phyloP scores from a whole-genome alignment of 2,113 vertebrate species.

The Hippocampus zosterae region DNA sequence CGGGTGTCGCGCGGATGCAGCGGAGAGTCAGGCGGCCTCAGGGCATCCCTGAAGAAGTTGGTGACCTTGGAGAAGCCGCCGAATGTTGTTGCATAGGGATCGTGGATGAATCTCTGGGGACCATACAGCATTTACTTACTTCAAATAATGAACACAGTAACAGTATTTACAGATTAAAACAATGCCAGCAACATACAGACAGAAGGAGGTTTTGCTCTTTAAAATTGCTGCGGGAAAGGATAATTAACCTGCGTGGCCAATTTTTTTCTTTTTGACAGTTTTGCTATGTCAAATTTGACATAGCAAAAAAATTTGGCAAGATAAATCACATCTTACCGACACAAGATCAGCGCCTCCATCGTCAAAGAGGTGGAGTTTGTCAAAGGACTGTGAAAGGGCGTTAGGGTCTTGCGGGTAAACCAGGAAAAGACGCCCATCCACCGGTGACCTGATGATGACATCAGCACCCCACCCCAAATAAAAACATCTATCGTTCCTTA shows the following conservation, averaged over 20 bases:
- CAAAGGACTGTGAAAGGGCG: constrained; percentile 80
- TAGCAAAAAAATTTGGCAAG: not conserved
- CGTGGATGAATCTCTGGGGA: constrained; percentile 83
- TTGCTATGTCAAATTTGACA: too few relatives aligned
- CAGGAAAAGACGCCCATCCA: constrained; percentile 83
- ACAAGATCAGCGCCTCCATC: constrained; percentile 82
- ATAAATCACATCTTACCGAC: constrained; percentile 64
- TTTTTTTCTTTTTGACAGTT: not conserved
- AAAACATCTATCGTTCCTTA: not conserved
- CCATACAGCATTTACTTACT: not conserved
- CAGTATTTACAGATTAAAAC: too few relatives aligned
- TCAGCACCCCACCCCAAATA: not conserved
- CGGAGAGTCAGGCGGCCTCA: constrained; percentile 76
- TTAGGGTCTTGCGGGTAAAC: constrained; percentile 81
- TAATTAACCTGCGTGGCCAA: not conserved
- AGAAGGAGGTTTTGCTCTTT: too few relatives aligned
- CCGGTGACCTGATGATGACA: constrained; percentile 75
- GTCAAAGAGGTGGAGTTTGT: constrained; percentile 84
- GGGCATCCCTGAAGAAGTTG: constrained; percentile 84
- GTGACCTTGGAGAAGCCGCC: constrained; percentile 91
- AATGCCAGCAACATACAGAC: too few relatives aligned
- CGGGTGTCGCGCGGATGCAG: constrained; percentile 25
- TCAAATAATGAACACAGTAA: not conserved
- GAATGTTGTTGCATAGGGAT: constrained; percentile 87
- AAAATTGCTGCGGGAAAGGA: too few relatives aligned